Evolutionary conservation across 2,888 invertebrate genomes (phyloP), one percentile per base, ranked within the genome.

Genomic region (Galeopsomyia nigrocyanea): DNA sequence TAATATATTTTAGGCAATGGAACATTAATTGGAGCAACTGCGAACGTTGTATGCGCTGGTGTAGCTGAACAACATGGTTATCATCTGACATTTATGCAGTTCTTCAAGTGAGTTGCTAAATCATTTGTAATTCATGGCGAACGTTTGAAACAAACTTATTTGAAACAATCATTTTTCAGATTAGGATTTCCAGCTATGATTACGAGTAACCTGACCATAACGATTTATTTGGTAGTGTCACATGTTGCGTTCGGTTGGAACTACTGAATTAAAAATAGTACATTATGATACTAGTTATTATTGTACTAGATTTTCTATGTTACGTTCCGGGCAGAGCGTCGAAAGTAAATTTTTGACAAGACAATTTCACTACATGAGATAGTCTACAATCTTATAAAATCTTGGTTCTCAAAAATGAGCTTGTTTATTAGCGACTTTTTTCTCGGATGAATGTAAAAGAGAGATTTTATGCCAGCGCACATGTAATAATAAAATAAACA

Each of bases 31-130:
- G 96, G 96, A 68, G 95, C 96, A 0, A 95, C 95, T 47, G 95
- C 96, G 0, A 97, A 97, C 87, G 95, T 97, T 17, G 95, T 97
- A 1, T 95, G 95, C 87, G 95, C 95, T 9, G 96, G 96, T 66
- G 94, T 97, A 19, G 95, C 96, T 0, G 96, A 96, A 82, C 96
- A 96, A 81, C 96, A 97, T 86, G 96, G 96, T 21, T 95, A 96
- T 83, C 89, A 91, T 80, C 93, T 97, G 82, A 91, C 93, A 0
- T 96, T 97, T 85, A 87, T 93, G 81, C 91, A 95, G 81, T 97
- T 95, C 88, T 93, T 95, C 87, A 95, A 92, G 94, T 93, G 85
- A 89, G 90, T 83, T 53, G 17, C 13, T 7, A 53, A 13, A 19
- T 17, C 1, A 17, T 17, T 21, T 17, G 39, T 67, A 49, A 16